A percentile compares a stretch with the other conserved stretches of the same genome.
These are phyloP conservation scores for Eumacrocentrus americanus DNA, from an alignment of 2,888 invertebrate species.

Conservation along the genomic window DNA sequence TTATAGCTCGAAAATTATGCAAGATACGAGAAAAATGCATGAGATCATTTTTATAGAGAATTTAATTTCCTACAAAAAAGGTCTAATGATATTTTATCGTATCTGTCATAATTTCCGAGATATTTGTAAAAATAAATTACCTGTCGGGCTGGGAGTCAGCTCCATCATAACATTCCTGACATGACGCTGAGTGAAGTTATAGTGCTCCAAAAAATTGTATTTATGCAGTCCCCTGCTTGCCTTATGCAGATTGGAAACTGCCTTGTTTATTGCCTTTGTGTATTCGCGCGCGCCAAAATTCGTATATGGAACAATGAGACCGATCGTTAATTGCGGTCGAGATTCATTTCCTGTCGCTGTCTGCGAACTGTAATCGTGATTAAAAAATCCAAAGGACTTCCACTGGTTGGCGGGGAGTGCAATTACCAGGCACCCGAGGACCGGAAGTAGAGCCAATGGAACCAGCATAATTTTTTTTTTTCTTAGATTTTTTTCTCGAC, in stretches of 20 bases:
- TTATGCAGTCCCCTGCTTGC: constrained; percentile 64
- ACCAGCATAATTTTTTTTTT: constrained; percentile 39
- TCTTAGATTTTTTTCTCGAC: not conserved
- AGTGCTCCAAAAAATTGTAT: constrained; percentile 70
- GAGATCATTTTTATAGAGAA: not conserved
- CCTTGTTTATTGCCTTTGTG: constrained; percentile 69
- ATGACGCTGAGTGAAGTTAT: constrained; percentile 69
- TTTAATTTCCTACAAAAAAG: not conserved
- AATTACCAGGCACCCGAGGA: constrained; percentile 44
- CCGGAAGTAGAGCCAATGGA: constrained; percentile 37
- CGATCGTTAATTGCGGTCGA: constrained; percentile 62
- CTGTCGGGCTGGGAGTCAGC: constrained; percentile 77
- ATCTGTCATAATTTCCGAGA: not conserved
- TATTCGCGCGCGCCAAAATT: constrained; percentile 73
- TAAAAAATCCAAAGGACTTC: constrained; percentile 35
- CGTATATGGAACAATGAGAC: constrained; percentile 69
- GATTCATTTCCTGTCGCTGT: constrained; percentile 30
- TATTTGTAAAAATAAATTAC: constrained; percentile 60
- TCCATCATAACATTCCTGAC: constrained; percentile 73
- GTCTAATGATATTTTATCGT: not conserved
- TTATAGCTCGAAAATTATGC: no score
- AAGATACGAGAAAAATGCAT: no score
- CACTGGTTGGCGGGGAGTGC: constrained; percentile 39
- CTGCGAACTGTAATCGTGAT: constrained; percentile 27
- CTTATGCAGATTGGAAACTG: constrained; percentile 66